Percentiles rank a stretch among this genome's conserved stretches.
These are phyloP conservation scores for Falco naumanni DNA, from an alignment of 2,797 vertebrate genomes.

Conservation along the genomic window DNA sequence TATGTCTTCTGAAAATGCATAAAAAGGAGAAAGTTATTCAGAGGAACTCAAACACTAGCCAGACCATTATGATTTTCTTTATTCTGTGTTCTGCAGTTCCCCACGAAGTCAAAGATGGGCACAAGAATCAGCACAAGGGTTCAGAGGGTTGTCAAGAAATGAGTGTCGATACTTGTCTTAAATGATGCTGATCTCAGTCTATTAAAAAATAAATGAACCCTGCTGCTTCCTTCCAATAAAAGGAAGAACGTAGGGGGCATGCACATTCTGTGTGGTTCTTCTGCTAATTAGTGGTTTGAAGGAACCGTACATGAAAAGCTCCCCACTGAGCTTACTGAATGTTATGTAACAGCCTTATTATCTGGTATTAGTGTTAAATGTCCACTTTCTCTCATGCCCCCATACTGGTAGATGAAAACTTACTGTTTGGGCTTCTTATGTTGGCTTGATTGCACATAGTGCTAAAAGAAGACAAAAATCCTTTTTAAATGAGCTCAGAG, in stretches of 20 bases:
- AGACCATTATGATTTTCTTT: background rate
- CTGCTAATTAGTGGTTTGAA: constrained; percentile 61
- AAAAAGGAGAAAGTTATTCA: background rate
- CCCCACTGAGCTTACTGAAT: constrained; percentile 42
- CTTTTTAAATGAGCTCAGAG: background rate
- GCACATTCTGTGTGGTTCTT: background rate
- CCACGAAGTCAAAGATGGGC: background rate
- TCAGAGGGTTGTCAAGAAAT: background rate
- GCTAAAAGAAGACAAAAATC: background rate
- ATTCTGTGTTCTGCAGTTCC: background rate
- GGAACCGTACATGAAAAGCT: constrained; percentile 7
- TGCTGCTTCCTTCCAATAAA: background rate
- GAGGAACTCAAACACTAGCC: background rate
- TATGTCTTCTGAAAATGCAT: background rate
- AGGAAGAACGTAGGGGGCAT: background rate
- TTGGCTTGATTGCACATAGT: background rate
- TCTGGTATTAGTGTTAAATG: constrained; percentile 63
- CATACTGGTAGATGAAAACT: background rate
- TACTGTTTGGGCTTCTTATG: background rate
- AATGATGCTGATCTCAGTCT: background rate
- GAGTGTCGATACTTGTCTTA: background rate
- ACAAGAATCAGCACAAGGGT: background rate
- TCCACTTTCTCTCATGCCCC: constrained; percentile 3
- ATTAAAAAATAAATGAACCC: background rate
- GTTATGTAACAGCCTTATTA: constrained; percentile 63